Evolutionary conservation across 1,140 invertebrate species (phyloP).

Genomic region (Drusus annulatus): DNA sequence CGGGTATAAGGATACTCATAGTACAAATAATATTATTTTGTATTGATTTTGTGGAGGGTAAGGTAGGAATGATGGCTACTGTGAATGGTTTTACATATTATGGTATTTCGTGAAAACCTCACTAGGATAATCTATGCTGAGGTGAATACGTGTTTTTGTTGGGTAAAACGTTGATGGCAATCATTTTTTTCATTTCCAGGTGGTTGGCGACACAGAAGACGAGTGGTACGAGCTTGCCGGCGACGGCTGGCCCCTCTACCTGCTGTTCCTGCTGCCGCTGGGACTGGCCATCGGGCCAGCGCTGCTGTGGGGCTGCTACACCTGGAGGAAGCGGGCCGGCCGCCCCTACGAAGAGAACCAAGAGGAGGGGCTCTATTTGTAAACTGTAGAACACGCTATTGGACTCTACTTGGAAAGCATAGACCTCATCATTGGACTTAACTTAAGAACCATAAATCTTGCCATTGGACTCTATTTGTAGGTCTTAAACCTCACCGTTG

Average conservation of each 20-base stretch:
- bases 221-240: conserved; percentile 19
- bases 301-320: conserved; percentile 44
- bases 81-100: too few relatives aligned
- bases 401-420: neutral
- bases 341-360: neutral
- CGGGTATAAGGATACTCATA: too few relatives aligned
- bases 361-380: conserved; percentile 1
- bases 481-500: neutral
- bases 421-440: neutral
- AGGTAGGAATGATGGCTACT: too few relatives aligned
- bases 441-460: neutral
- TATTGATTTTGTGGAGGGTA: too few relatives aligned
- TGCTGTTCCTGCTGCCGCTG: conserved; percentile 48
- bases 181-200: conserved; percentile 33
- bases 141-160: too few relatives aligned
- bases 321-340: conserved; percentile 20
- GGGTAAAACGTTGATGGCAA: too few relatives aligned
- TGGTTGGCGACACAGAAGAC: conserved; percentile 43
- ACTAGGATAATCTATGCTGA: too few relatives aligned
- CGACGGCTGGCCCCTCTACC: conserved; percentile 36
- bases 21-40: too few relatives aligned
- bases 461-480: neutral
- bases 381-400: neutral
- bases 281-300: conserved; percentile 37
- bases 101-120: too few relatives aligned